Evolutionary conservation across 2,888 invertebrate species (phyloP), one percentile per base, ranked within the genome.

Genomic region (Cheilosia soror): DNA sequence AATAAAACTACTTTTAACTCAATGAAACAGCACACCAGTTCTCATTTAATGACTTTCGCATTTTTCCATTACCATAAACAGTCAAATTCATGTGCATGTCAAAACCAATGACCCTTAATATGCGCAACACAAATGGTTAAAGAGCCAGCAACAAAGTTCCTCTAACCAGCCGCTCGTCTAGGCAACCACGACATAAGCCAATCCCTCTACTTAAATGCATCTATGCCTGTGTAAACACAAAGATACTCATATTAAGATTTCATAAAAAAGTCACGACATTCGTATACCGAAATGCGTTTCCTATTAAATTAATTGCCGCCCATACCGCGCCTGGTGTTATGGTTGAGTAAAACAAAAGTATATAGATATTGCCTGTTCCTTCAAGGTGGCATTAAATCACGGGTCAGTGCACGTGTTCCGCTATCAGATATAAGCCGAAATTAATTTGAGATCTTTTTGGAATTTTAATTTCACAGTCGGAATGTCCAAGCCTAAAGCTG

Each of bases 241-340:
- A 37, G 9, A 11, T 33, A 9, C 11, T 9, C 11, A 4, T 11
- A 37, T 4, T 11, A 27, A 27, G n/a, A 7, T 37, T 25, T 37
- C 11, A 5, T 37, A 37, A 9, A 31, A 31, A 4, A n/a, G 25
- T 20, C 5, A 3, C 1, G 20, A 29, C 44, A 29, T 62, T 62
- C 44, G 29, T 44, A 11, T 7, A 37, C 49, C 65, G 37, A 65
- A 65, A 37, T 65, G 37, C 37, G 37, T 51, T 65, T 49, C 51
- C 51, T 51, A 25, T 40, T 0, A n/a, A 65, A 65, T 65, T 49
- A 65, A 65, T 65, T 65, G 51, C 27, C 65, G 49, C 51, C 51
- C 42, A 55, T 55, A 55, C 40, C 40, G 40, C 42, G 44, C 3
- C 42, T 11, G 42, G 15, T 47, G 57, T 47, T 47, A 57, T 31